Evolutionary conservation across 2,888 invertebrate genomes (phyloP), one percentile per base, ranked within the genome.

Genomic region (Archips crataeganus): DNA sequence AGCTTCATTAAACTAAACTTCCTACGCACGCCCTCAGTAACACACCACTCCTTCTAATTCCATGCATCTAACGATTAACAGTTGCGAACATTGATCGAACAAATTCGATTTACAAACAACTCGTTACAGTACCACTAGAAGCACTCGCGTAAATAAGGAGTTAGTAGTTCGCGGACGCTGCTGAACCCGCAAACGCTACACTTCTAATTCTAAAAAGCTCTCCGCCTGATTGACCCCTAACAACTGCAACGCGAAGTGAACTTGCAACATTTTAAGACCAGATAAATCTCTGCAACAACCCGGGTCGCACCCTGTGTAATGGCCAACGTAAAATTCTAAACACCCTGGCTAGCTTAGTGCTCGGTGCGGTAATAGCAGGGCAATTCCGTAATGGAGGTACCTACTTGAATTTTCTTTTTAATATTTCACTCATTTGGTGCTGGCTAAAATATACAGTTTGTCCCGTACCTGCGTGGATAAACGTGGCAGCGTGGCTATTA

Each of bases 121-220:
- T 84, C 80, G 81, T 80, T 79, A 36, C 32, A 78, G 77, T 82
- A 84, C 86, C 81, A 82, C 78, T 75, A 61, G 78, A 80, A 85
- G 82, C 85, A 84, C 84, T 85, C 79, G 76, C 80, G 81, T 87
- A 87, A 88, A 88, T 89, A 88, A 85, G 82, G 84, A 84, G 82
- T 84, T 82, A 85, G 83, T 82, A 80, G 83, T 80, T 79, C 74
- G 77, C 80, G 81, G 79, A 84, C 80, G 80, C 79, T 78, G 77
- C 75, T 76, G 76, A 84, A 78, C 74, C 86, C 80, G 84, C 85
- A 84, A 87, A 84, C 81, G 81, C 84, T 82, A 85, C 85, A 85
- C 85, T 87, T 89, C 89, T 88, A 88, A 89, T 88, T 90, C 88
- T 86, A 85, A 87, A 87, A 87, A 87, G 90, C 90, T 89, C 84